A percentile compares a stretch with the other conserved stretches of the same genome.
phyloP scores from a whole-genome alignment of 2,797 vertebrate genomes.

The Erithacus rubecula region DNA sequence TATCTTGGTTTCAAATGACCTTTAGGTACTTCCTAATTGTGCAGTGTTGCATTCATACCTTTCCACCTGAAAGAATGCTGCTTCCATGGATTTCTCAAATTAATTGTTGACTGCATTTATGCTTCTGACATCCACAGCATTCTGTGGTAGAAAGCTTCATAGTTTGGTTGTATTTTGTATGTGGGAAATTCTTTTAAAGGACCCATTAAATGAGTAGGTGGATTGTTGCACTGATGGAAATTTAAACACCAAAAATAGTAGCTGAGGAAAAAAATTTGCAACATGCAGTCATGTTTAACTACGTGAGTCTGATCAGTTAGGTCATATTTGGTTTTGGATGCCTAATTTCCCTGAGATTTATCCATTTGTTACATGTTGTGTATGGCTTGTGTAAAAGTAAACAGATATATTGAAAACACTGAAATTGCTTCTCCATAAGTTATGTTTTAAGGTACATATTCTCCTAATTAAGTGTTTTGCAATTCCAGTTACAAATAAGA shows the following conservation, averaged over 20 bases:
- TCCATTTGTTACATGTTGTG: background rate
- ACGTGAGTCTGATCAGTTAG: background rate
- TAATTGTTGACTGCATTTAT: background rate
- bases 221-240: background rate
- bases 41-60: background rate
- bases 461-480: background rate
- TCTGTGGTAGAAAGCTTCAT: background rate
- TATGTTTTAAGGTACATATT: background rate
- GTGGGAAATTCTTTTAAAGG: background rate
- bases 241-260: background rate
- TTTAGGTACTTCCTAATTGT: background rate
- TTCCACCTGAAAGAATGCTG: background rate
- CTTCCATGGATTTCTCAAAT: background rate
- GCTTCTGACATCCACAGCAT: background rate
- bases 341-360: background rate
- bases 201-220: background rate
- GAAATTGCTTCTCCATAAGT: background rate
- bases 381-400: background rate
- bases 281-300: background rate
- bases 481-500: constrained; percentile 2
- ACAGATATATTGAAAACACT: background rate
- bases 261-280: background rate
- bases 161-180: background rate
- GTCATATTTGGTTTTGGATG: background rate
- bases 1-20: background rate